Evolutionary conservation across 2,113 vertebrate species (phyloP).

Genomic region (Chaetorhynchus papuensis): DNA sequence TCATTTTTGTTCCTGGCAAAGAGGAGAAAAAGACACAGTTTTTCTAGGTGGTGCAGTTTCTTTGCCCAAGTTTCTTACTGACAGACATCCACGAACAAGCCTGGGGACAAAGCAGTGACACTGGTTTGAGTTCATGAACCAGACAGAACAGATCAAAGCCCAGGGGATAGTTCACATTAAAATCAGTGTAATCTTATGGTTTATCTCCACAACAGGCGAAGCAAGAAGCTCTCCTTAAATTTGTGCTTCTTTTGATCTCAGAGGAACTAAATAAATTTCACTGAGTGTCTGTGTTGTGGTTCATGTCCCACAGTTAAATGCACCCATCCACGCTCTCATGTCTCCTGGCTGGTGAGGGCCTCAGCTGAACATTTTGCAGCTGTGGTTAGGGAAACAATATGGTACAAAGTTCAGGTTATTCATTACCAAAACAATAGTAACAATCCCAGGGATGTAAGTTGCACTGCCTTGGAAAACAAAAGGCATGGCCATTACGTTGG

Average conservation of each 20-base stretch:
- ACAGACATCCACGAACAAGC: neutral
- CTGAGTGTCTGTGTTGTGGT: neutral
- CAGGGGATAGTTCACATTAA: neutral
- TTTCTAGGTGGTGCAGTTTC: neutral
- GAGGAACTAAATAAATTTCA: neutral
- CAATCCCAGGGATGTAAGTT: neutral
- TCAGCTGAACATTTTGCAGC: neutral
- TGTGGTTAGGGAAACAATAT: neutral
- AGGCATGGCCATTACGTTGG: accelerated
- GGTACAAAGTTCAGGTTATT: neutral
- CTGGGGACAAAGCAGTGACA: neutral
- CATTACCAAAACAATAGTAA: neutral
- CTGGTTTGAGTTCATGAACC: neutral
- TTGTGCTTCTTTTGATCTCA: slow-evolving; percentile 25
- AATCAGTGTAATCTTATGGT: neutral
- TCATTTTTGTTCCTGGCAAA: neutral
- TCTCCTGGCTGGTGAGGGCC: neutral
- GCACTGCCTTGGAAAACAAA: neutral
- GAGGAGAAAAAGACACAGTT: neutral
- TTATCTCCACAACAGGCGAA: slow-evolving; percentile 15
- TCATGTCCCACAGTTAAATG: neutral
- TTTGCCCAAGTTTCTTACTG: neutral
- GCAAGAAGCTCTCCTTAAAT: neutral
- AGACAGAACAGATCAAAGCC: slow-evolving; percentile 6
- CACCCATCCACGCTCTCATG: neutral